A percentile compares a stretch with the other conserved stretches of the same genome.
These are phyloP conservation scores for Drosophila leontia DNA, from an alignment of 1,140 invertebrate species.

Conservation along the genomic window DNA sequence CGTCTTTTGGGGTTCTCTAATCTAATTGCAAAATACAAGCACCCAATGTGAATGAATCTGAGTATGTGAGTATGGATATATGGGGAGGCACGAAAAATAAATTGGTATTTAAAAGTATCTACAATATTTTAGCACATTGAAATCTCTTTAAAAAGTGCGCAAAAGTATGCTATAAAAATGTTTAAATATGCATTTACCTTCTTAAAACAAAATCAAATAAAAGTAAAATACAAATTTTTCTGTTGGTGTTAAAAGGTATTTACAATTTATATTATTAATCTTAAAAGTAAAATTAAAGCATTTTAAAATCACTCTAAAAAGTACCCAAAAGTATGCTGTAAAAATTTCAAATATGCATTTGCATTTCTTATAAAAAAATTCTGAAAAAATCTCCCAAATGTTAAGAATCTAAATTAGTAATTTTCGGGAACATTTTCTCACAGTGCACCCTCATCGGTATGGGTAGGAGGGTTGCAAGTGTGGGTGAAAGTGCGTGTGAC, in stretches of 20 bases:
- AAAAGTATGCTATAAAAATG: not conserved
- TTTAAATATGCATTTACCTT: not conserved
- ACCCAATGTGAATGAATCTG: constrained; percentile 23
- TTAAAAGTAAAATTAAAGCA: too few species aligned
- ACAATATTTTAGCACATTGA: not conserved
- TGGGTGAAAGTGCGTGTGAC: constrained; percentile 18
- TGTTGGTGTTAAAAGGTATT: too few species aligned
- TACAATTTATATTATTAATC: too few species aligned
- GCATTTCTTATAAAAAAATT: too few species aligned
- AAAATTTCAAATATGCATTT: not conserved
- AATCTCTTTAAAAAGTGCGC: not conserved
- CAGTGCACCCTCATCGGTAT: not conserved
- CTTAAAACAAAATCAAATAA: not conserved
- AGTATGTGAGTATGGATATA: constrained; percentile 13
- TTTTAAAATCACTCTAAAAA: not conserved
- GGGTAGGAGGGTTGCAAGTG: constrained; percentile 5
- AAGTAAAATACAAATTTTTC: too few species aligned
- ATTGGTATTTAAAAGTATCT: not conserved
- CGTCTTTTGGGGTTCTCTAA: constrained; percentile 77
- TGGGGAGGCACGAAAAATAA: constrained; percentile 3
- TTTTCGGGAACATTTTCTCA: too few species aligned
- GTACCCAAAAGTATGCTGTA: not conserved
- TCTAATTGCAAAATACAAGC: constrained; percentile 79
- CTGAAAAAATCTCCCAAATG: too few species aligned
- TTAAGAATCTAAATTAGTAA: too few species aligned